Evolutionary conservation across 2,797 vertebrate species (phyloP), one percentile per base, ranked within the genome.

Genomic region (Enteromius anoplus): DNA sequence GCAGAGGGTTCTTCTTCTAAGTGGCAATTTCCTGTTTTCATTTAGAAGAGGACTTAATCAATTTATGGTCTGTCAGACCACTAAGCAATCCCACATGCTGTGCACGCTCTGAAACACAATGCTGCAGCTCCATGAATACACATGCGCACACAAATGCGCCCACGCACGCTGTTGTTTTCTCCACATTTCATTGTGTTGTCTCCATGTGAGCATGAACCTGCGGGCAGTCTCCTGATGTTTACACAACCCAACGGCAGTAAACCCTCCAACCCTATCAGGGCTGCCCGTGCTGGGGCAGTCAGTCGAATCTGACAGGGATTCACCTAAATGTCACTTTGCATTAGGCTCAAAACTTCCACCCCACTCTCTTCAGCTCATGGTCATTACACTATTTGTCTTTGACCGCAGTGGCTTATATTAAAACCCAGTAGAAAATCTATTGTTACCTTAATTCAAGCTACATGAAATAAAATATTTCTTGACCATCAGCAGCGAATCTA

Each of bases 1-100:
- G 82, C 23, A 15, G 58, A 81, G 77, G 42, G 71, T 65, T 66
- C 64, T 80, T 84, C 78, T 53, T 82, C 64, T 68, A 80, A 87
- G 84, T 71, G 81, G 77, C 81, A 87, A 87, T 87, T 85, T 85
- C 84, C 81, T 80, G 60, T 81, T 84, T 87, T 85, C 60, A 85
- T 83, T 81, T 80, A 32, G 72, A 34, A 29, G 10, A 85, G 68
- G 37, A 34, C 51, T 81, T 87, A 78, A 87, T 85, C 78, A 81
- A 81, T 84, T 81, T 73, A 76, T 70, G 55, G 47, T 73, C 40
- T 47, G 68, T 75, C 81, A 42, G 78, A 69, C 23, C 17, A 51
- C 70, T 58, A 17, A 86, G 62, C 51, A 78, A 83, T 37, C 19
- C 53, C 53, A 77, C 81, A 76, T 76, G 53, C 65, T 77, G 51